Conservation (phyloP, 1,140 invertebrate genomes). For the Eupeodes corollae region DNA sequence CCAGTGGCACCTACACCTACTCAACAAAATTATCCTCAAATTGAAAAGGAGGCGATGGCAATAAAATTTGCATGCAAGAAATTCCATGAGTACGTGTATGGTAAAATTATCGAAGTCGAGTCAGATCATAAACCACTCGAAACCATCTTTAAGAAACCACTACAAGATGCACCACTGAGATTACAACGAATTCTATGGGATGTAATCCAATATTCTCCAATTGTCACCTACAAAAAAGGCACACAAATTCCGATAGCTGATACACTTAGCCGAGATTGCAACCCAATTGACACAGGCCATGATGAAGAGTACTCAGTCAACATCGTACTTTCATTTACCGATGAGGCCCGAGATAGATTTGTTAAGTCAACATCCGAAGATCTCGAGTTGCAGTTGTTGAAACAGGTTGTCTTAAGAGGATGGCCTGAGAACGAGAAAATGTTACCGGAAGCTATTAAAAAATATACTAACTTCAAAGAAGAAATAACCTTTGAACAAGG, state of each 20-base stretch:
- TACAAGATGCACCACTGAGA: no score
- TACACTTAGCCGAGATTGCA: constrained; percentile 16
- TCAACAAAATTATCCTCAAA: constrained; percentile 25
- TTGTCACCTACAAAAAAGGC: constrained; percentile 16
- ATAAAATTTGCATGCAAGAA: no score
- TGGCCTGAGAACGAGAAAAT: constrained; percentile 10
- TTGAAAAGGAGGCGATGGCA: constrained; percentile 37
- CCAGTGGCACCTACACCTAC: constrained; percentile 25
- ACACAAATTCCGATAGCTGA: constrained; percentile 17
- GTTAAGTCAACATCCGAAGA: neutral
- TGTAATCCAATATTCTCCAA: constrained; percentile 33
- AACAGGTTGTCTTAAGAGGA: constrained; percentile 6
- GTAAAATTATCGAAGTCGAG: no score
- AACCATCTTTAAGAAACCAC: no score
- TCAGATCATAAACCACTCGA: no score
- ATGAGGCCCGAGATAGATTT: neutral
- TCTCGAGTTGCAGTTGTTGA: constrained; percentile 6
- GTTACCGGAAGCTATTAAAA: constrained; percentile 3
- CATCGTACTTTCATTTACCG: neutral
- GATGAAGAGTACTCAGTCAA: constrained; percentile 1
- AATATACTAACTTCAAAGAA: constrained; percentile 12
- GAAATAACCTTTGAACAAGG: constrained; percentile 13
- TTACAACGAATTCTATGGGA: no score
- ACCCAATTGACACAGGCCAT: neutral
- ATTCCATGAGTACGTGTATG: no score